These are phyloP conservation scores for Drosophila kambysellisi DNA, from an alignment of 2,888 invertebrate species.

Conservation along the genomic window DNA sequence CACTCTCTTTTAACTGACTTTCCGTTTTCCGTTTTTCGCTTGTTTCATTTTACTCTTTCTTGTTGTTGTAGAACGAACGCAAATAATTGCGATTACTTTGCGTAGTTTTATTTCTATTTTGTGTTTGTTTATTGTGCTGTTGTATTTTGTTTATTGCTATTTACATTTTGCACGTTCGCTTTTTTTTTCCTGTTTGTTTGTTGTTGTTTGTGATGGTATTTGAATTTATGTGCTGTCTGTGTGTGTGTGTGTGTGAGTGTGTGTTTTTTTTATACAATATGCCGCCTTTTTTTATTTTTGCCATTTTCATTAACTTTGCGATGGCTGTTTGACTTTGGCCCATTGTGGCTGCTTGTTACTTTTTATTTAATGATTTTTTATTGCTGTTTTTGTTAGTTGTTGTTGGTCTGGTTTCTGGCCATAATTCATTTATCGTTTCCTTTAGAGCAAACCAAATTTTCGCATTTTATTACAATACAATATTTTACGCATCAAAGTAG, in stretches of 20 bases:
- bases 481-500: constrained; percentile 38
- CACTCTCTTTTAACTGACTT: constrained; percentile 9
- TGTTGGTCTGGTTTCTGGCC: constrained; percentile 40
- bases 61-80: constrained; percentile 1
- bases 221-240: constrained; percentile 39
- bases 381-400: constrained; percentile 20
- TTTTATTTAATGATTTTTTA: neutral
- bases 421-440: constrained; percentile 59
- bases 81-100: constrained; percentile 34
- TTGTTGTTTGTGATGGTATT: constrained; percentile 49
- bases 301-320: constrained; percentile 40
- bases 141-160: constrained; percentile 18
- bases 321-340: constrained; percentile 45
- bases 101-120: neutral
- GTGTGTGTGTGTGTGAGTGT: neutral
- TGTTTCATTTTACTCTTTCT: neutral
- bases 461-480: constrained; percentile 32
- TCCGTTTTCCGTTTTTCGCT: constrained; percentile 3
- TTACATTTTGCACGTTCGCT: constrained; percentile 23
- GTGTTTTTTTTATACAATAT: neutral
- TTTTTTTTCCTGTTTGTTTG: constrained; percentile 2
- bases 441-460: constrained; percentile 25
- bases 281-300: neutral
- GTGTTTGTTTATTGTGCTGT: constrained; percentile 12
- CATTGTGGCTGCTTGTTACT: constrained; percentile 16